These are phyloP conservation scores for Lycaon pictus DNA, from an alignment of 2,113 vertebrate species.

Conservation along the genomic window DNA sequence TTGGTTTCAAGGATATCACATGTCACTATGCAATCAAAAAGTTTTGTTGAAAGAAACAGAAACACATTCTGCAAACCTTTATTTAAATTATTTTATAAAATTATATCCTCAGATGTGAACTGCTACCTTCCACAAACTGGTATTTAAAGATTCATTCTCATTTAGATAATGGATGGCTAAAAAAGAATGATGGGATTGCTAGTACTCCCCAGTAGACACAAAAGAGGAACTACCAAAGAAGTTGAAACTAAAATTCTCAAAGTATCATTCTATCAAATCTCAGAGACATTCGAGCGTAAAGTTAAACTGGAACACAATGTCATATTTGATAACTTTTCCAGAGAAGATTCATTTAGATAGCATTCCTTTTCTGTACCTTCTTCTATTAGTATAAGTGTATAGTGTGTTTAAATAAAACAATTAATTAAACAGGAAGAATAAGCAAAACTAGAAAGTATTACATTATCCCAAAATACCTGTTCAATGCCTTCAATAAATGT, in stretches of 20 bases:
- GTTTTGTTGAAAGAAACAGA: not conserved
- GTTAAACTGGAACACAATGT: not conserved
- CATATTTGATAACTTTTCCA: not conserved
- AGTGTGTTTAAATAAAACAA: not conserved
- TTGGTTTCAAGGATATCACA: not conserved
- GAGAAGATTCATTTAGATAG: not conserved
- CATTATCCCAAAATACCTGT: not conserved
- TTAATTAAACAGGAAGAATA: not conserved
- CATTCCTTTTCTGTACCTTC: not conserved
- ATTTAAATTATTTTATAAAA: not conserved
- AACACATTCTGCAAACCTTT: not conserved
- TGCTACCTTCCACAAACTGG: not conserved
- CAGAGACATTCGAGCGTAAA: not conserved
- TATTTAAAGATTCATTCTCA: not conserved
- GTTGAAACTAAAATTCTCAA: not conserved
- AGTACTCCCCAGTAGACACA: not conserved
- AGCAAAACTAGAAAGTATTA: not conserved
- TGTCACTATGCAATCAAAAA: not conserved
- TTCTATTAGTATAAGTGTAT: not conserved
- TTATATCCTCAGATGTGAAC: not conserved
- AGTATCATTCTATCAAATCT: not conserved
- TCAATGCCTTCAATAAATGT: not conserved
- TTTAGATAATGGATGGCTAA: not conserved
- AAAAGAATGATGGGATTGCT: not conserved
- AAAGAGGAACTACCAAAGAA: not conserved